phyloP scores from a whole-genome alignment of 2,113 vertebrate genomes.

The Atlantisia rogersi region DNA sequence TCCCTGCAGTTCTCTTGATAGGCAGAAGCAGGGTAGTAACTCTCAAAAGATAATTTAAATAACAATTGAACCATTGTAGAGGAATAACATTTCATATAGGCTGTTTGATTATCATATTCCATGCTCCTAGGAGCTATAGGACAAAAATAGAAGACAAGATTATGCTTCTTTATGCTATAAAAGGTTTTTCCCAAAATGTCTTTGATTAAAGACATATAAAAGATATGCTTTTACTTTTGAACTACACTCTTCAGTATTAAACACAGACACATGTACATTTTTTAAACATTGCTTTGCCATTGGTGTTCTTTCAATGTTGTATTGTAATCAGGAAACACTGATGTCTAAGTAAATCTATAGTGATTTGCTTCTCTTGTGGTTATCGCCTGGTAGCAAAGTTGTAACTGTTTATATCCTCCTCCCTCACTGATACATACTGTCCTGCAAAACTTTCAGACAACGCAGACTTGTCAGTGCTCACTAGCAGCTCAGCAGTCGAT shows the following conservation, averaged over 20 bases:
- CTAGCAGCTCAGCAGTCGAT: background rate
- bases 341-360: background rate
- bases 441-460: background rate
- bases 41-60: conserved; percentile 56
- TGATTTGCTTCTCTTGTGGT: background rate
- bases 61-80: conserved; percentile 29
- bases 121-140: background rate
- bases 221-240: background rate
- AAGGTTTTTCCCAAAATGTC: background rate
- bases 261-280: conserved; percentile 10
- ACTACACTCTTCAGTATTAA: background rate
- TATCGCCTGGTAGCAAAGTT: background rate
- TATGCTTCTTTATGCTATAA: background rate
- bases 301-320: background rate
- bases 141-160: conserved; percentile 22
- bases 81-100: conserved; percentile 11
- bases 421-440: background rate
- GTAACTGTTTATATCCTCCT: background rate
- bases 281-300: background rate
- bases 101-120: conserved; percentile 2
- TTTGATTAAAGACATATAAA: conserved; percentile 13
- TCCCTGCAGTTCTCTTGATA: background rate
- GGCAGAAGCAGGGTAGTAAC: background rate
- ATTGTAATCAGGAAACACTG: background rate
- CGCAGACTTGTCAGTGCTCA: background rate